Base-by-base conservation (phyloP, 1,140 invertebrate species). In the Penaeus indicus region DNA sequence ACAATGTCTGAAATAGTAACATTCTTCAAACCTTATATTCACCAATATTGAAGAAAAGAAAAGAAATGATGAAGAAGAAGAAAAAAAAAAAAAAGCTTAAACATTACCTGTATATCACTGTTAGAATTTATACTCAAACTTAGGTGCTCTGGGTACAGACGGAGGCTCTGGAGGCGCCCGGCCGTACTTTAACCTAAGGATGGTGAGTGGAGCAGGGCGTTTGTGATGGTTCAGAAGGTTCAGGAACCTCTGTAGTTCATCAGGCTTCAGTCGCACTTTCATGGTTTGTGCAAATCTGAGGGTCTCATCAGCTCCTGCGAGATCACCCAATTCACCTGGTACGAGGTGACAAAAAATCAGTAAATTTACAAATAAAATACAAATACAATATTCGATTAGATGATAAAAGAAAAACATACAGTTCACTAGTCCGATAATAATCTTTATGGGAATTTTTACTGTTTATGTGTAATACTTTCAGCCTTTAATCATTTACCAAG, bases 231-330 rank as follows among this genome's bases (percentile, higher is more conserved):
- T 85, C 13, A 85, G 84, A 25, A 85, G 67, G 21, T 67, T 72
- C 67, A 85, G 54, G 47, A 85, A 85, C 25, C 84, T 72, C n/a
- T 77, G 84, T 1, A 85, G 19, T 77, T 67, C 47, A 22, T 22
- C 7, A 27, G 84, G 69, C 7, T 67, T 85, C n/a, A 85, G 27
- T 1, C 25, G 69, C n/a, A 85, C 69, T 21, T 32, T 72, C 67
- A 85, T 61, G 16, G 60, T 22, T 72, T 77, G 84, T 5, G 84
- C 84, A 13, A 85, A 85, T 62, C 62, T 85, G 16, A 85, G 47
- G n/a, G 84, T 85, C 25, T 85, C 83, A 25, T 85, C 84, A 10
- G 84, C 84, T 32, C 67, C 84, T 18, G 27, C 38, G 13, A 85
- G 69, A 32, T 85, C 67, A 22, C 84, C 84, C 19, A 19, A 38